Evolutionary conservation across 2,113 vertebrate genomes (phyloP), one percentile per base, ranked within the genome.

Genomic region (Gadus macrocephalus): DNA sequence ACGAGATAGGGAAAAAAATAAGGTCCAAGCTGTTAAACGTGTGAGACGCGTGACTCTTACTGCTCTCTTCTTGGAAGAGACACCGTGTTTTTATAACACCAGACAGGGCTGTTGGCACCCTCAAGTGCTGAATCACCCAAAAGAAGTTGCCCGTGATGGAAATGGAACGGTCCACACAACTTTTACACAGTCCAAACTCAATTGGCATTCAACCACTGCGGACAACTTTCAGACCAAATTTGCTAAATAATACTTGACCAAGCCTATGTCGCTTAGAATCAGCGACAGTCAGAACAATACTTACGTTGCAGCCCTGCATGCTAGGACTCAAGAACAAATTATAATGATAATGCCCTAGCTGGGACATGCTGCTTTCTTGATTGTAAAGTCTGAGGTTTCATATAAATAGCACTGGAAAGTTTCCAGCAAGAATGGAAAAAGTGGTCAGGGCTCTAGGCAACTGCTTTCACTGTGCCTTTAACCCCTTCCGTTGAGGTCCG

Each of bases 361-460:
- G 15, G 9, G 71, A 76, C 75, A 85, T 81, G 74, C 66, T 71
- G 75, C 77, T 79, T 76, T 74, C 66, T 82, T 80, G 74, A 87
- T 81, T 78, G 81, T 78, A 22, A 35, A 66, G 79, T 71, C 77
- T 80, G 81, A 73, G 78, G 87, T 85, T 80, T 88, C 75, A 78
- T 85, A 86, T 85, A 91, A 89, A 91, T 86, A 91, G 85, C 82
- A 78, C 83, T 88, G 88, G 90, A 90, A 88, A 86, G 20, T 84
- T 91, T 85, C 89, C 83, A 86, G 82, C 77, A 85, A 86, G 87
- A 85, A 85, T 82, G 87, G 90, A 89, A 89, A 90, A 88, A 86
- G 87, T 85, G 81, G 78, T 83, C 70, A 69, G 73, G 71, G 81
- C 85, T 84, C 79, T 72, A 79, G 84, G 86, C 86, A 84, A 85